Evolutionary conservation across 2,888 invertebrate genomes (phyloP).

Genomic region (Chelonus formosanus): DNA sequence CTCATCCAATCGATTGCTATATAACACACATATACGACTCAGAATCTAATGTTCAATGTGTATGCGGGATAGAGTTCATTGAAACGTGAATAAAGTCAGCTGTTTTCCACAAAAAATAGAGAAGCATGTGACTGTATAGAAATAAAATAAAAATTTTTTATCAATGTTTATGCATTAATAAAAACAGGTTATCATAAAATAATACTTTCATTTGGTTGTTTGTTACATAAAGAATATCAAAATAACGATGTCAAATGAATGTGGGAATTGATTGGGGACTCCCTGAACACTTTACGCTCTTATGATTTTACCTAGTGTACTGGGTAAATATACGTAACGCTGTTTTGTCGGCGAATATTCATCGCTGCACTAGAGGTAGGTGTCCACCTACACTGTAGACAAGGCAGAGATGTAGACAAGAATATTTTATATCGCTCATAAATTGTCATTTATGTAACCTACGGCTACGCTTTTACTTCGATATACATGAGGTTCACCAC

Average conservation of each 20-base stretch:
- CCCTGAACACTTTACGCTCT: conserved; percentile 17
- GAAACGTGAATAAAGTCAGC: conserved; percentile 15
- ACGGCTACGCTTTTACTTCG: conserved; percentile 2
- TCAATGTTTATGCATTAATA: too few species aligned
- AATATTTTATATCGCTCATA: conserved; percentile 48
- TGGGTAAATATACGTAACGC: conserved; percentile 17
- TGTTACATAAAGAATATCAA: too few species aligned
- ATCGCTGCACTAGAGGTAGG: conserved; percentile 23
- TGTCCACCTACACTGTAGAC: conserved; percentile 27
- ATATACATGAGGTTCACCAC: conserved; percentile 16
- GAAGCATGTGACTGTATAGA: conserved; percentile 2
- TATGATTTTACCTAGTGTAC: conserved; percentile 16
- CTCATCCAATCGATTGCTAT: neutral
- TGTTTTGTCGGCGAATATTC: conserved; percentile 28
- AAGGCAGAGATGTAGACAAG: conserved; percentile 34
- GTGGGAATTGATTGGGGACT: conserved; percentile 12
- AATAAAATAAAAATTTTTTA: neutral
- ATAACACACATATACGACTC: too few species aligned
- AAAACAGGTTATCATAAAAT: too few species aligned
- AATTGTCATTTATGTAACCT: conserved; percentile 48
- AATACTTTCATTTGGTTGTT: too few species aligned
- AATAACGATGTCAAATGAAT: neutral
- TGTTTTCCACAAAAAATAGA: conserved; percentile 12
- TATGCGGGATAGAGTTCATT: neutral
- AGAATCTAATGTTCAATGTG: too few species aligned